Base-by-base conservation (phyloP, 2,797 vertebrate genomes). In the Parotocinclus haroldoi region DNA sequence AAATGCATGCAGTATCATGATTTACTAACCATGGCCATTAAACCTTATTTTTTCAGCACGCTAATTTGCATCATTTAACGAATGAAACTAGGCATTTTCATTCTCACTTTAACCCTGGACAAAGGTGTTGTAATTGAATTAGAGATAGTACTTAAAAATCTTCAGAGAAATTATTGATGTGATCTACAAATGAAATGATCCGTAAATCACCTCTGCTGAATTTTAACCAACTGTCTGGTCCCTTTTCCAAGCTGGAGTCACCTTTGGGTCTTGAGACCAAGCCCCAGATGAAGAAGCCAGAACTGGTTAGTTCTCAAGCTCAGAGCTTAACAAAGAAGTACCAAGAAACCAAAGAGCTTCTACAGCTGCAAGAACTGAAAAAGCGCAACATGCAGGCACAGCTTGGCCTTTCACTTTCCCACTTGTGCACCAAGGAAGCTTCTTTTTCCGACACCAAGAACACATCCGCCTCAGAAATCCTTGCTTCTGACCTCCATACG, bases 141-240 rank as follows among this genome's bases (percentile, higher is more conserved):
- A 73, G 68, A 27, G 58, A 74, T 67, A 78, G 37, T 60, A 44
- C 73, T 65, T 64, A 27, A 27, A 27, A 27, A 27, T 27, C 63
- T 59, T 74, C 63, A 77, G 65, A 76, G 62, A 72, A 64, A 70
- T 62, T 72, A 55, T 71, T 74, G 64, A 71, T 71, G 44, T 77
- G 56, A 74, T 74, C 76, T 81, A 72, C 59, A 77, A 67, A 75
- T 69, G 76, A 86, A 82, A 57, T 81, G 78, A 86, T 79, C 82
- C 78, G 84, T 72, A 86, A 46, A 83, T 90, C 74, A 86, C 85
- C 85, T 87, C 87, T 92, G 86, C 87, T 91, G 81, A 90, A 84
- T 92, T 89, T 92, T 92, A 92, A 92, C 88, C 85, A 88, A 92
- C 85, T 92, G 81, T 92, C 87, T 92, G 91, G 89, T 92, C 91